Conservation (phyloP, 2,113 vertebrate genomes). For the Mobula birostris region DNA sequence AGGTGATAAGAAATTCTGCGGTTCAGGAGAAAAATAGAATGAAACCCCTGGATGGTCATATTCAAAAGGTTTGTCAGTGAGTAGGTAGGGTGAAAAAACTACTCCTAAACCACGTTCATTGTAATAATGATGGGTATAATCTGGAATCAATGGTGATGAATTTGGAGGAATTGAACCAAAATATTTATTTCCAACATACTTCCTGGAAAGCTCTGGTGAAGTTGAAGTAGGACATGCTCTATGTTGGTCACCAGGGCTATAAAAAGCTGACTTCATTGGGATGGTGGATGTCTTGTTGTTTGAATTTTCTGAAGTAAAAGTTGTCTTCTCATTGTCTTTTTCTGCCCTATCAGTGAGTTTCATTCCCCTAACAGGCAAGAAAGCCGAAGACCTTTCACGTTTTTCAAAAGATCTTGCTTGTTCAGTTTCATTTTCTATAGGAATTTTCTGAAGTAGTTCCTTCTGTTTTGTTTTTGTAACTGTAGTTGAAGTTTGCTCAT, state of each 20-base stretch:
- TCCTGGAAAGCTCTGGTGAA: constrained; percentile 58
- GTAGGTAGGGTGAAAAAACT: constrained; percentile 69
- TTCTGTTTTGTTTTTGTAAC: constrained; percentile 51
- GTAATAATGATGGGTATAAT: constrained; percentile 72
- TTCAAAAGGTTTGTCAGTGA: constrained; percentile 52
- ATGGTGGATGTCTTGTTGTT: constrained; percentile 51
- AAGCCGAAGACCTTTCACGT: constrained; percentile 65
- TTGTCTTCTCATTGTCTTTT: constrained; percentile 40
- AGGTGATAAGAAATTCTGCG: constrained; percentile 71
- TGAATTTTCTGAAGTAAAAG: constrained; percentile 42
- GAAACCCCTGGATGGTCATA: constrained; percentile 56
- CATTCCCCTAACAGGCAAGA: constrained; percentile 65
- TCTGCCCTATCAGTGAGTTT: constrained; percentile 55
- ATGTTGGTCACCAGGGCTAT: constrained; percentile 63
- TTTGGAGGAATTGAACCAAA: constrained; percentile 60
- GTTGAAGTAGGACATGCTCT: constrained; percentile 56
- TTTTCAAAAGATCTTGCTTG: constrained; percentile 51
- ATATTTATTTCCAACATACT: constrained; percentile 54
- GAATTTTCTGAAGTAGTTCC: constrained; percentile 42
- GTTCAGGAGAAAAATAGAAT: constrained; percentile 65
- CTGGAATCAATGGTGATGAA: constrained; percentile 60
- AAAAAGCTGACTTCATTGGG: constrained; percentile 62
- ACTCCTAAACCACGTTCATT: constrained; percentile 61
- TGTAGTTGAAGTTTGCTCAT: constrained; percentile 42
- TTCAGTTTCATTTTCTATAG: constrained; percentile 41